Conservation (phyloP, 2,113 vertebrate species). For the Gobiocypris rarus region DNA sequence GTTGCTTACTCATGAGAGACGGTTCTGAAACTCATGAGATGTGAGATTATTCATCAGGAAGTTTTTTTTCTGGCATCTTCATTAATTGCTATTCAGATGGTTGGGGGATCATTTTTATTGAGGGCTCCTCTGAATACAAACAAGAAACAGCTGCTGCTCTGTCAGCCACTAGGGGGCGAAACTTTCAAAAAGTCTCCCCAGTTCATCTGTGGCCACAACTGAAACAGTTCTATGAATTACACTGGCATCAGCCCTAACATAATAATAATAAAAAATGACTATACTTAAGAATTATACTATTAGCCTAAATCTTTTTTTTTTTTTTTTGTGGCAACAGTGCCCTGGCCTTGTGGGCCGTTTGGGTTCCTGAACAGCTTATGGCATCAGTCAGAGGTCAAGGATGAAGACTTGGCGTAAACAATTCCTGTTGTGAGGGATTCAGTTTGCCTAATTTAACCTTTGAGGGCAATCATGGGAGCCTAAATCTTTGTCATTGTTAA, state of each 20-base stretch:
- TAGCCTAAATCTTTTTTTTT: not conserved
- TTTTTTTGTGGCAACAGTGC: not conserved
- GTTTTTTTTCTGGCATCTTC: constrained; percentile 1
- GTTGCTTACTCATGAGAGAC: not conserved
- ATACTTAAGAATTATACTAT: not conserved
- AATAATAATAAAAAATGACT: not conserved
- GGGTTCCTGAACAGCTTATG: not conserved
- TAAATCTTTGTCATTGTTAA: too few relatives aligned
- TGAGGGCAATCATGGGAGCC: not conserved
- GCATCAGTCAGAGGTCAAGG: constrained; percentile 39
- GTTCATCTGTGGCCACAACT: not conserved
- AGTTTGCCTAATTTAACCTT: constrained; percentile 3
- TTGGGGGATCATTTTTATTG: not conserved
- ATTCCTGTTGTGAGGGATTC: constrained; percentile 11
- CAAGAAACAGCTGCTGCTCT: not conserved
- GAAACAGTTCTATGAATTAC: not conserved
- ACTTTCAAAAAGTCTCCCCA: not conserved
- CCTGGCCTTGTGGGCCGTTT: not conserved
- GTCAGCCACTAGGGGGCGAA: constrained; percentile 25
- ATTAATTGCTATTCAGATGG: not conserved
- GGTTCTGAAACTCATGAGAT: not conserved
- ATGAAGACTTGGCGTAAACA: constrained; percentile 14
- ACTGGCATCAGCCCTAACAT: not conserved
- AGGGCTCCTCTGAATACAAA: not conserved
- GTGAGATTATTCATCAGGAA: constrained; percentile 23